Evolutionary conservation across 1,140 invertebrate genomes (phyloP), one percentile per base, ranked within the genome.

Genomic region (Adoxophyes honmai): DNA sequence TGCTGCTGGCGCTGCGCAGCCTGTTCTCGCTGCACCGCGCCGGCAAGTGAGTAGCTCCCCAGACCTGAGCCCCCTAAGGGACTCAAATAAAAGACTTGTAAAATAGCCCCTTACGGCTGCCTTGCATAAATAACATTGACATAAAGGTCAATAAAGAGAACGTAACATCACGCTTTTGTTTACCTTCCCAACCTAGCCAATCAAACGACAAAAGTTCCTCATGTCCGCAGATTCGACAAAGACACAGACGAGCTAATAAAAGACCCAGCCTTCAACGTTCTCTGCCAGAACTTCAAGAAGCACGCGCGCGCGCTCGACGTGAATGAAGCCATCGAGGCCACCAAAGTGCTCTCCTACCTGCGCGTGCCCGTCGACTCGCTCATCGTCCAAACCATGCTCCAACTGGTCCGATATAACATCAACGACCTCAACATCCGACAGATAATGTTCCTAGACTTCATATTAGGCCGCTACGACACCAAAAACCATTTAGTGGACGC

Each of bases 381-480:
- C 8, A 89, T 94, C 11, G 75, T 92, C 13, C 91, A 93, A 81
- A 89, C 91, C 1, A 65, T 94, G 36, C 73, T 94, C 1, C 92
- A 94, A 70, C 67, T 93, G 11, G 75, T 94, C 33, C 73, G 91
- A 39, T 78, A 89, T 33, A 89, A 91, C 42, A 88, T 93, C 1
- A 94, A 94, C 78, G 48, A 89, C 51, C 69, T 94, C 13, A 88
- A 86, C 53, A 67, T 92, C n/a, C 63, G 88, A 9, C 90, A 93
- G 65, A 91, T 94, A 44, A 90, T 91, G 52, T 93, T 92, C 71
- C 51, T 93, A 11, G 81, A 92, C 64, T 92, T 90, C 72, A 59
- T 94, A 18, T 66, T 94, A 0, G 51, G 61, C 1, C 74, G 73
- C 51, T 81, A 78, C 52, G 70, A 83, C 1, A 54, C 35, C 1